These are phyloP conservation scores for Motacilla tschutschensis DNA, from an alignment of 2,113 vertebrate genomes.

Conservation along the genomic window DNA sequence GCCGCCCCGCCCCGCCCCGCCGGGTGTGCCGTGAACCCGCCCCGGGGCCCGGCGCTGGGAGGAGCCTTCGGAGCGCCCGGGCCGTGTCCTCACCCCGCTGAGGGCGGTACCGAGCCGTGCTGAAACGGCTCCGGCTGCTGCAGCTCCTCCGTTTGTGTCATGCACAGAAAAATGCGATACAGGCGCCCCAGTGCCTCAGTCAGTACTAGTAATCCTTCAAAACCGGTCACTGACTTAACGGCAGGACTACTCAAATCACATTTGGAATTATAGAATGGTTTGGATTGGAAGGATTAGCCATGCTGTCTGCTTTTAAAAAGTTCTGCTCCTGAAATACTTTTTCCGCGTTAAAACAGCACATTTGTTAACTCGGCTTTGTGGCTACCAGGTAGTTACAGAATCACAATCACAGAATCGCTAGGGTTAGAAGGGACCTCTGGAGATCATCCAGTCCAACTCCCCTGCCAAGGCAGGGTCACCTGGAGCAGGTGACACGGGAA, in stretches of 20 bases:
- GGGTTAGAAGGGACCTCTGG: neutral
- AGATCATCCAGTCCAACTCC: no score
- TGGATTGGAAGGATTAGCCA: neutral
- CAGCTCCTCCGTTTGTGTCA: accelerated
- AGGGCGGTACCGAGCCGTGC: accelerated
- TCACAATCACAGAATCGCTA: neutral
- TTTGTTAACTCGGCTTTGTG: neutral
- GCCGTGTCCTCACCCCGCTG: accelerated
- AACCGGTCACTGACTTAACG: neutral
- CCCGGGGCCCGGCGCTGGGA: neutral
- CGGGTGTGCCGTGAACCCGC: neutral
- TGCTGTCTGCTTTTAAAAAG: no score
- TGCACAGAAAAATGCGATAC: accelerated
- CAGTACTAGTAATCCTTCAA: no score
- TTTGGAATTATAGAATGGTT: neutral
- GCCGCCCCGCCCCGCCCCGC: neutral
- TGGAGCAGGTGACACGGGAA: neutral
- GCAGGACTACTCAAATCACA: neutral
- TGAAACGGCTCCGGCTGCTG: accelerated
- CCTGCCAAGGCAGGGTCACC: neutral
- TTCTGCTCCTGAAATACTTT: neutral
- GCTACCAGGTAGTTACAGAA: neutral
- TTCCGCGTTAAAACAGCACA: neutral
- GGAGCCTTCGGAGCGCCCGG: neutral
- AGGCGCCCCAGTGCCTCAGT: accelerated